These are phyloP conservation scores for Rhagoletis zephyria DNA, from an alignment of 1,140 invertebrate species.

Conservation along the genomic window DNA sequence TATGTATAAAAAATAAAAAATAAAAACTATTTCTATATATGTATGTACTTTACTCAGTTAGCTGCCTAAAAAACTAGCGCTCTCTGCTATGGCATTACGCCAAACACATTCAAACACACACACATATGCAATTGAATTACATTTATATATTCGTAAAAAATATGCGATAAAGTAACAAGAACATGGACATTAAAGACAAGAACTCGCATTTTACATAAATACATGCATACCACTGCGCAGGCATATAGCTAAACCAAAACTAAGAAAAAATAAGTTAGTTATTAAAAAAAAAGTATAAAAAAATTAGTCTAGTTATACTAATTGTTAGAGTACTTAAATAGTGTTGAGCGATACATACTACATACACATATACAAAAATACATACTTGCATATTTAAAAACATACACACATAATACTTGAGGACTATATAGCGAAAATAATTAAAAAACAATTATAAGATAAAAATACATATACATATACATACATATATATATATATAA, in stretches of 20 bases:
- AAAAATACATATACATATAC: too few relatives aligned
- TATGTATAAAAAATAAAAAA: not conserved
- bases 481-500: not conserved
- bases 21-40: slow-evolving; percentile 16
- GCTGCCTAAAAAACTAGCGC: slow-evolving; percentile 38
- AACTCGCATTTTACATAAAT: slow-evolving; percentile 25
- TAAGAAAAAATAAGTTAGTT: slow-evolving; percentile 8
- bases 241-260: slow-evolving; percentile 20
- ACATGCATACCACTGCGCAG: not conserved
- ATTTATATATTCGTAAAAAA: not conserved
- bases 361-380: not conserved
- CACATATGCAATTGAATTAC: not conserved
- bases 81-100: not conserved
- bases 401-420: not conserved
- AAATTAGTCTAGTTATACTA: slow-evolving; percentile 28
- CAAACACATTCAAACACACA: not conserved
- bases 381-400: slow-evolving; percentile 19
- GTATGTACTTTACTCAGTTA: slow-evolving; percentile 11
- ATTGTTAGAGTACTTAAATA: slow-evolving; percentile 37
- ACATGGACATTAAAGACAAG: slow-evolving; percentile 6
- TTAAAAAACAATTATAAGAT: too few relatives aligned
- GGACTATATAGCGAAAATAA: too few relatives aligned
- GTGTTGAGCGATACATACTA: slow-evolving; percentile 12
- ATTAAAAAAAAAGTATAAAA: not conserved
- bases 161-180: not conserved